Base-by-base conservation (phyloP, 2,888 invertebrate genomes). In the Auanema freiburgensis region DNA sequence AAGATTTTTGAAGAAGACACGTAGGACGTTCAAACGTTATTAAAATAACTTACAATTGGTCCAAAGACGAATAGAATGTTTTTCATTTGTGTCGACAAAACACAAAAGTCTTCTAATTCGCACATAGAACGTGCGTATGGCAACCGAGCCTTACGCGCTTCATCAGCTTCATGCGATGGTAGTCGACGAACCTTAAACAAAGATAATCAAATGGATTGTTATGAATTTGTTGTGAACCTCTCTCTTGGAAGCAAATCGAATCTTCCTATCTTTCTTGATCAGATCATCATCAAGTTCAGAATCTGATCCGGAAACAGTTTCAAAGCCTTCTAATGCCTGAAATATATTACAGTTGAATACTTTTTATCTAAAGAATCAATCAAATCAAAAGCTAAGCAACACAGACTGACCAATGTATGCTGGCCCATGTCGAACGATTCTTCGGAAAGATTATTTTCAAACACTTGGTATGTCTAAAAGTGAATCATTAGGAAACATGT, bases 121-220 rank as follows among this genome's bases (percentile, higher is more conserved):
- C 65, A 63, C 24, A 64, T 63, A 4, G 70, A 57, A 6, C 73
- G 69, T 23, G 69, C 90, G 88, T 95, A 96, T n/a, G 95, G 94
- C 68, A 96, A 87, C 56, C 96, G 88, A 2, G 96, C 93, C 81
- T 94, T 87, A 69, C 93, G 86, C 11, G 96, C 96, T 83, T 95
- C 96, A 50, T 92, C 91, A 3, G 95, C 96, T 16, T 78, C 72
- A 11, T 71, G 67, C 4, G 72, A 85, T 65, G 84, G 84, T 63
- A 85, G 71, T 57, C 83, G 74, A 11, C 84, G 78, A 6, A 88
- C 87, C 84, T 88, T 53, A n/a, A 62, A 14, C 4, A 16, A 33
- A 57, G 16, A 21, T n/a, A 40, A 21, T n/a, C 12, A 55, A 25
- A 12, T 25, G 5, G 5, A 42, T 41, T 55, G 3, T 5, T 33